A percentile compares a stretch with the other conserved stretches of the same genome.
These are phyloP conservation scores for Rhyacophila evoluta DNA, from an alignment of 2,888 invertebrate species.

Conservation along the genomic window DNA sequence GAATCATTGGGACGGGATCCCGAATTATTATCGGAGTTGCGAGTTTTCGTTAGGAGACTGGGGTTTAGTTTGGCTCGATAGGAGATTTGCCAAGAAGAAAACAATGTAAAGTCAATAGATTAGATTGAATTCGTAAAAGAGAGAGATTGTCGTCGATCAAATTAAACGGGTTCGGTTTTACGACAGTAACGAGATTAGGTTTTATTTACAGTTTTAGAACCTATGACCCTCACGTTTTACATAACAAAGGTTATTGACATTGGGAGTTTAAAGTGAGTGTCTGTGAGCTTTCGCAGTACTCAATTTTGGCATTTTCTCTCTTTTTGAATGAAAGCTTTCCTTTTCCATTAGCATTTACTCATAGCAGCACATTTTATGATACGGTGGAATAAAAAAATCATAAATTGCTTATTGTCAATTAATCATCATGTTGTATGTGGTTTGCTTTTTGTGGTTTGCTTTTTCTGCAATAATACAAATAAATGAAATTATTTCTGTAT, in stretches of 20 bases:
- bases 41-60: neutral
- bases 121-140: neutral
- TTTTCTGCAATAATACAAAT: too few relatives aligned
- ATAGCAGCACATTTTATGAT: too few relatives aligned
- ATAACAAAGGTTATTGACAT: neutral
- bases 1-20: neutral
- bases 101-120: slow-evolving; percentile 5
- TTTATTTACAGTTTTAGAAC: neutral
- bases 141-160: neutral
- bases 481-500: too few relatives aligned
- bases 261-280: too few relatives aligned
- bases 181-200: neutral
- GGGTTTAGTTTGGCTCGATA: neutral
- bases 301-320: too few relatives aligned
- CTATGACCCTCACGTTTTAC: neutral
- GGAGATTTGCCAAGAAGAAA: neutral
- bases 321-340: too few relatives aligned
- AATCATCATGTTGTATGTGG: too few relatives aligned
- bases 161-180: slow-evolving; percentile 2
- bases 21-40: neutral
- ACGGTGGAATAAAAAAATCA: too few relatives aligned
- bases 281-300: too few relatives aligned
- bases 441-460: too few relatives aligned
- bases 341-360: too few relatives aligned
- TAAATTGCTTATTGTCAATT: too few relatives aligned